phyloP scores from a whole-genome alignment of 2,113 vertebrate species.

The Rissa tridactyla region DNA sequence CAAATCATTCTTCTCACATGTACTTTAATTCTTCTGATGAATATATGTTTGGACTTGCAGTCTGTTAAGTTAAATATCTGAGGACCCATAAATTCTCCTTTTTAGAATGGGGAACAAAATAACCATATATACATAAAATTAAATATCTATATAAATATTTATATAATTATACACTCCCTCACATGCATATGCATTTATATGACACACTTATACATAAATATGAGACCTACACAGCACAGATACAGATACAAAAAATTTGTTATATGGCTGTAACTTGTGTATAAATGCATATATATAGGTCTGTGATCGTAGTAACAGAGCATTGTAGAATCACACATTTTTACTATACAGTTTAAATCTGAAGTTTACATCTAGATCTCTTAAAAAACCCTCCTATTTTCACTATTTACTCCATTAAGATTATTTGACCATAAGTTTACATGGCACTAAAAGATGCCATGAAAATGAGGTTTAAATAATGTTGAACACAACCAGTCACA shows the following conservation, averaged over 20 bases:
- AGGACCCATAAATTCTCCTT: neutral
- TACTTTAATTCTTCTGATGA: neutral
- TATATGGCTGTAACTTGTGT: neutral
- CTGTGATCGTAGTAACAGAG: neutral
- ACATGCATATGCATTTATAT: neutral
- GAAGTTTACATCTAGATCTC: neutral
- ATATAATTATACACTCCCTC: neutral
- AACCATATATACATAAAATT: neutral
- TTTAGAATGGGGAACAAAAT: neutral
- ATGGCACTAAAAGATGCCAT: neutral
- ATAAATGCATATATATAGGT: neutral
- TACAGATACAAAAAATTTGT: neutral
- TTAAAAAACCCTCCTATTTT: neutral
- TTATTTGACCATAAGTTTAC: neutral
- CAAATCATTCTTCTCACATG: neutral
- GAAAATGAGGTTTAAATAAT: neutral
- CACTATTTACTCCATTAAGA: neutral
- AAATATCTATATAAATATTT: neutral
- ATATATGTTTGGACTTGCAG: neutral
- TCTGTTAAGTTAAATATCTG: neutral
- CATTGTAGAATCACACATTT: neutral
- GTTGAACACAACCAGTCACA: neutral
- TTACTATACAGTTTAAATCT: neutral
- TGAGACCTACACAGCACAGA: neutral
- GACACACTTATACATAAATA: neutral